Percentiles rank a stretch among this genome's conserved stretches.
phyloP scores from a whole-genome alignment of 2,113 vertebrate genomes.

The Pteronura brasiliensis region DNA sequence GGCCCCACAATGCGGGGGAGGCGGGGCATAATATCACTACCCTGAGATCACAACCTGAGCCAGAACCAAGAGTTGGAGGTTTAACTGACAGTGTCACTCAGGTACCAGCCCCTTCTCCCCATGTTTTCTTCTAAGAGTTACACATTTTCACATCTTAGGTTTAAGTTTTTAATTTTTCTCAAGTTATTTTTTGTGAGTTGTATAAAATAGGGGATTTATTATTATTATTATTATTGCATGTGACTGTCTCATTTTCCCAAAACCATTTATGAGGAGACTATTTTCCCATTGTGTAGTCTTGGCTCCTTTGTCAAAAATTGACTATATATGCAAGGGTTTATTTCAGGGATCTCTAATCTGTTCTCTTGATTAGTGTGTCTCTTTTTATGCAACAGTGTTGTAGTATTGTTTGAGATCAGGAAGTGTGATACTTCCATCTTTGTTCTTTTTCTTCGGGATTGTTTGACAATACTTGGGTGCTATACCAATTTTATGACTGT shows the following conservation, averaged over 20 bases:
- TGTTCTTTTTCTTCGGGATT: not conserved
- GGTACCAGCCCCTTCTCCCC: not conserved
- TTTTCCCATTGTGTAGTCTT: not conserved
- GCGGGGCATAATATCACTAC: not conserved
- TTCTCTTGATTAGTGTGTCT: not conserved
- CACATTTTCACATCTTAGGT: not conserved
- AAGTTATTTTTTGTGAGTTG: not conserved
- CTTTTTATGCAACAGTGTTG: not conserved
- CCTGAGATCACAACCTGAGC: not conserved
- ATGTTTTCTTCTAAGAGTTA: not conserved
- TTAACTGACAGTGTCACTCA: not conserved
- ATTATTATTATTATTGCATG: not conserved
- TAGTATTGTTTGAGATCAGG: not conserved
- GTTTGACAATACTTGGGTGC: not conserved
- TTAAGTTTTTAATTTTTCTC: not conserved
- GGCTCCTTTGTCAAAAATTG: not conserved
- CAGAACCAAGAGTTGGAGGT: not conserved
- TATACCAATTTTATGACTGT: not conserved
- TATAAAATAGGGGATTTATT: not conserved
- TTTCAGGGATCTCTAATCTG: not conserved
- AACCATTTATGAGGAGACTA: not conserved
- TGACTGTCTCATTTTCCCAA: not conserved
- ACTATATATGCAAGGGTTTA: not conserved
- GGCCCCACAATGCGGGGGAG: too few species aligned
- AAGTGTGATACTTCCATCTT: not conserved